These are phyloP conservation scores for Austrolebias charrua DNA, from an alignment of 2,797 vertebrate species.

Conservation along the genomic window DNA sequence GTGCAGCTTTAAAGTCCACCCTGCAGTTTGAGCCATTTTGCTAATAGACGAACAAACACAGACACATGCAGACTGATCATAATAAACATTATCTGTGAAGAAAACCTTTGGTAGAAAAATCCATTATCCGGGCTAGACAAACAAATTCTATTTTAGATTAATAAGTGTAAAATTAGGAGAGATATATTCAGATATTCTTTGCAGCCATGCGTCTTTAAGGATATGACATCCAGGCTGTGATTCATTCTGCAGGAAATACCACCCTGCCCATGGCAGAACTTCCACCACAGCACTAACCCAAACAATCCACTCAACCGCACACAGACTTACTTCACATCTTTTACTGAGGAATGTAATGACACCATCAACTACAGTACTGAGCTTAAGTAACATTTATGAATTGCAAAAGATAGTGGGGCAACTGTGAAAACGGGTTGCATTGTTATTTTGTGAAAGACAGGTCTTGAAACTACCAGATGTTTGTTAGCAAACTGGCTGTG, in stretches of 20 bases:
- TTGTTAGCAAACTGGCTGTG: background rate
- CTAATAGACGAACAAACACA: too few species aligned
- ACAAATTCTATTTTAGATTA: too few species aligned
- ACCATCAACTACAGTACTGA: slow-evolving; percentile 9
- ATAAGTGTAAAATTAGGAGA: too few species aligned
- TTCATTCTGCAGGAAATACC: slow-evolving; percentile 72
- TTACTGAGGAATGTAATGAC: slow-evolving; percentile 11
- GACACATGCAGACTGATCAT: too few species aligned
- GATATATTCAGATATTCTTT: background rate
- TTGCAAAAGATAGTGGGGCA: slow-evolving; percentile 9
- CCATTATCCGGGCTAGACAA: too few species aligned
- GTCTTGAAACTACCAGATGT: background rate
- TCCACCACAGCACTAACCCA: slow-evolving; percentile 57
- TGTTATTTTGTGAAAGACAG: background rate
- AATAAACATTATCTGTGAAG: too few species aligned
- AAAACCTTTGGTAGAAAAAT: too few species aligned
- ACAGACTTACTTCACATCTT: slow-evolving; percentile 9
- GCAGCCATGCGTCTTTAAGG: slow-evolving; percentile 13
- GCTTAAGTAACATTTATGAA: background rate
- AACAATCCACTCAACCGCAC: slow-evolving; percentile 48
- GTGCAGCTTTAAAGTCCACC: too few species aligned
- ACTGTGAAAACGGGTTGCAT: background rate
- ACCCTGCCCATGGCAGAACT: slow-evolving; percentile 63
- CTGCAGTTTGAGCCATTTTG: too few species aligned
- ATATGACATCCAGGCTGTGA: slow-evolving; percentile 37